Evolutionary conservation across 2,888 invertebrate species (phyloP).

Genomic region (Spicauda simplicius): DNA sequence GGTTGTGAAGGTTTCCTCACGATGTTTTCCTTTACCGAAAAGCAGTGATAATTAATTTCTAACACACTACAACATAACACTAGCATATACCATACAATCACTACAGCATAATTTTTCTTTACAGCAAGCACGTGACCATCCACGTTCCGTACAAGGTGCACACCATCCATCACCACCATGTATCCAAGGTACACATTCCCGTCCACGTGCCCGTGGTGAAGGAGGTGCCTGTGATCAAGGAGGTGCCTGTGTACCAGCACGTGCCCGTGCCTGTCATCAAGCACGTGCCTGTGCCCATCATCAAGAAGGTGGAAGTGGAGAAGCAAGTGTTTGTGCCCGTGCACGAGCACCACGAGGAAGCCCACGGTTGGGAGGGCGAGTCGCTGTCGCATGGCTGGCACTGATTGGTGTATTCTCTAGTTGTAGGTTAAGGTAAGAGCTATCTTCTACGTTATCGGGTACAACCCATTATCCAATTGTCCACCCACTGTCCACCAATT

Average conservation of each 20-base stretch:
- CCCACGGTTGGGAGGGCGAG: conserved; percentile 78
- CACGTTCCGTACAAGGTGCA: conserved; percentile 80
- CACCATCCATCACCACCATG: conserved; percentile 79
- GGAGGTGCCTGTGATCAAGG: conserved; percentile 75
- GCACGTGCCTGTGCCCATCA: conserved; percentile 68
- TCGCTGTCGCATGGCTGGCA: conserved; percentile 80
- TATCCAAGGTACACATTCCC: conserved; percentile 71
- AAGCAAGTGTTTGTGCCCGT: conserved; percentile 74
- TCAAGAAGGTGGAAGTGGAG: conserved; percentile 73
- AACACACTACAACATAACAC: no score
- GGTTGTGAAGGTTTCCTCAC: neutral
- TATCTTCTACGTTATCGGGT: no score
- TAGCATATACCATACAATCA: no score
- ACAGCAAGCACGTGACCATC: conserved; percentile 76
- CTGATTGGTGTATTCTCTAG: conserved; percentile 55
- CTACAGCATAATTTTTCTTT: conserved; percentile 34
- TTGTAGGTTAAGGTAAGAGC: conserved; percentile 60
- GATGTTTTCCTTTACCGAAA: neutral
- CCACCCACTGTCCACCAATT: no score
- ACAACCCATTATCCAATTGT: no score
- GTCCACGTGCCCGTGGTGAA: conserved; percentile 76
- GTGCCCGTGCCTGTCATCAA: conserved; percentile 71
- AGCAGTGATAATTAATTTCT: no score
- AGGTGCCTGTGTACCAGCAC: conserved; percentile 73
- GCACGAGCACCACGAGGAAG: conserved; percentile 58